Evolutionary conservation across 1,140 invertebrate genomes (phyloP).

Genomic region (Propsilocerus akamusi): DNA sequence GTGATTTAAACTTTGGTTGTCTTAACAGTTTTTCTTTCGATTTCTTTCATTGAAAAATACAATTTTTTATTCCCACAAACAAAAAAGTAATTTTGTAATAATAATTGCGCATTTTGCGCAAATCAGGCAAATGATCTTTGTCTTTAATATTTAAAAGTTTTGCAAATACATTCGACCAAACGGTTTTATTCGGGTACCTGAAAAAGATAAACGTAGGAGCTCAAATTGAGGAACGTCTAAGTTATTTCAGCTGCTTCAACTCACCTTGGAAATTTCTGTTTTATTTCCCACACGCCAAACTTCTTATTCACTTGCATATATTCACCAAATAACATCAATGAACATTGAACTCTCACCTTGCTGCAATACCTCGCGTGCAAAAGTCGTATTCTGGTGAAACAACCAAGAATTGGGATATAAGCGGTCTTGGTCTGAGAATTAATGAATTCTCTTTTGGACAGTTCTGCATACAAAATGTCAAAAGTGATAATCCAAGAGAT

Average conservation of each 20-base stretch:
- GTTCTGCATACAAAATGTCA: not conserved
- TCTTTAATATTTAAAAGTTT: constrained; percentile 46
- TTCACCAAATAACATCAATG: constrained; percentile 66
- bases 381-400: not conserved
- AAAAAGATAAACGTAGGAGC: constrained; percentile 10
- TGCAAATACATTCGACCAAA: constrained; percentile 47
- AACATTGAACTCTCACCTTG: no score
- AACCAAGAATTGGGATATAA: not conserved
- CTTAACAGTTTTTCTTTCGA: no score
- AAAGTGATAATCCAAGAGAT: not conserved
- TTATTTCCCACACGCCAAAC: constrained; percentile 28
- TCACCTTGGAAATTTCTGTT: constrained; percentile 32
- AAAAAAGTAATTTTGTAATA: no score
- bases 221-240: no score
- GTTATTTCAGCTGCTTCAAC: not conserved
- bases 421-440: not conserved
- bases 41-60: no score
- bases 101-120: constrained; percentile 38
- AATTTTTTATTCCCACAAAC: no score
- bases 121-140: constrained; percentile 38
- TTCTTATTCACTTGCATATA: constrained; percentile 52
- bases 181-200: constrained; percentile 40
- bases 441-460: not conserved
- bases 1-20: no score
- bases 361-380: not conserved